phyloP scores from a whole-genome alignment of 2,113 vertebrate species.

The Raja brachyura region DNA sequence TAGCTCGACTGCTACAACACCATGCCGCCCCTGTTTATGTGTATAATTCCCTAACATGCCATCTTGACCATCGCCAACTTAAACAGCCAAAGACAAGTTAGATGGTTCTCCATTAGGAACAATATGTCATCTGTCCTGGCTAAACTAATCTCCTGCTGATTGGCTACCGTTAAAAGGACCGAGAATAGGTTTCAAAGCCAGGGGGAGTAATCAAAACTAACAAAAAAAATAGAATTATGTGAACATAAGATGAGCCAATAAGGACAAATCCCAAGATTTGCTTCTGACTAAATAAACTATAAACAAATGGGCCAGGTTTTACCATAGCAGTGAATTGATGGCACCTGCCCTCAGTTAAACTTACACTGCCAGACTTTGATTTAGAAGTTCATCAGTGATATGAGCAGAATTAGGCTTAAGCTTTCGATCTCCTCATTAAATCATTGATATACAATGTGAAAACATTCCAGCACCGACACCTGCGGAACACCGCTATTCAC shows the following conservation, averaged over 20 bases:
- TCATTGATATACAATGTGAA: too few species aligned
- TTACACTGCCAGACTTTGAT: too few species aligned
- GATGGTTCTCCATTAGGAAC: background rate
- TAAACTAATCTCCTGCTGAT: background rate
- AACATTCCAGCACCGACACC: too few species aligned
- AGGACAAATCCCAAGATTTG: background rate
- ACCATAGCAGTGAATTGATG: too few species aligned
- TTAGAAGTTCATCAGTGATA: too few species aligned
- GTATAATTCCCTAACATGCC: background rate
- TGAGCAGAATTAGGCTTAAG: too few species aligned
- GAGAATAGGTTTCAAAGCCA: background rate
- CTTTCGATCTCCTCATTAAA: too few species aligned
- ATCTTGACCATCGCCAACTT: background rate
- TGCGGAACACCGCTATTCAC: too few species aligned
- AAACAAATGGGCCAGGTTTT: background rate
- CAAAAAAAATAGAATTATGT: background rate
- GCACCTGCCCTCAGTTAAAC: background rate
- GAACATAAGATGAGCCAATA: background rate
- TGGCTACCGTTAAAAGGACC: background rate
- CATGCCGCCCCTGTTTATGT: background rate
- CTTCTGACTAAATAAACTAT: background rate
- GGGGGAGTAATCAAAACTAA: background rate
- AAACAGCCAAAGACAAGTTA: background rate
- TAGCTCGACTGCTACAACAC: too few species aligned
- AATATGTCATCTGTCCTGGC: background rate